phyloP scores from a whole-genome alignment of 2,888 invertebrate genomes.

The Steinernema carpocapsae region DNA sequence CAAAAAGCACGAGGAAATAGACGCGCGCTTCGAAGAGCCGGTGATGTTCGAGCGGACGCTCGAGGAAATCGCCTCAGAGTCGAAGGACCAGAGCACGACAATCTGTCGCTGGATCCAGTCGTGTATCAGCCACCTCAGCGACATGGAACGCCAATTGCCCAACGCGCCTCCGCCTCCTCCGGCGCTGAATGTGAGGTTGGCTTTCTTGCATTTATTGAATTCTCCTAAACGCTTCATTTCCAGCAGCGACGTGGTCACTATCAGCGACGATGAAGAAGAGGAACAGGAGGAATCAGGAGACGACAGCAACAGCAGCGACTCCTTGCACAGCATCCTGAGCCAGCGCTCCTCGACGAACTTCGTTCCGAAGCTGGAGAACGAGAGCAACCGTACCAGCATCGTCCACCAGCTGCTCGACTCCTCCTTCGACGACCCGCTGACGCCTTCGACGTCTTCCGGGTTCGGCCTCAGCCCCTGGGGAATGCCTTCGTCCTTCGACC shows the following conservation, averaged over 20 bases:
- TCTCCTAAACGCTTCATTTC: background rate
- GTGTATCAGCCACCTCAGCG: background rate
- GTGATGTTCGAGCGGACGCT: constrained; percentile 28
- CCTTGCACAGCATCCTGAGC: background rate
- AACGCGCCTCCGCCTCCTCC: background rate
- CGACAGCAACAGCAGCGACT: constrained; percentile 8
- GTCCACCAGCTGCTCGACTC: background rate
- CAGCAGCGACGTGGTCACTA: constrained; percentile 10
- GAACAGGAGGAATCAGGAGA: background rate
- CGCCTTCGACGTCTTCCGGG: constrained; percentile 3
- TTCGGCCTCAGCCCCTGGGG: background rate
- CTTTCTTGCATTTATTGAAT: background rate
- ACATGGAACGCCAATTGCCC: background rate
- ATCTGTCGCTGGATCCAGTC: constrained; percentile 17
- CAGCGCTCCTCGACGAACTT: too few species aligned
- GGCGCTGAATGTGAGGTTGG: background rate
- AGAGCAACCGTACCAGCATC: background rate
- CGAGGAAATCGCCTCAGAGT: constrained; percentile 16
- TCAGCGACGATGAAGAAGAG: constrained; percentile 31
- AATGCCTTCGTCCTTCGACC: background rate
- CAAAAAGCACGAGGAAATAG: background rate
- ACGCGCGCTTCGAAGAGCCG: constrained; percentile 3
- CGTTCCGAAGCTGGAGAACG: background rate
- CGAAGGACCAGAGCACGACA: constrained; percentile 13
- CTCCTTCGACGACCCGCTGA: background rate